These are phyloP conservation scores for Aromia moschata DNA, from an alignment of 2,888 invertebrate genomes.

Conservation along the genomic window DNA sequence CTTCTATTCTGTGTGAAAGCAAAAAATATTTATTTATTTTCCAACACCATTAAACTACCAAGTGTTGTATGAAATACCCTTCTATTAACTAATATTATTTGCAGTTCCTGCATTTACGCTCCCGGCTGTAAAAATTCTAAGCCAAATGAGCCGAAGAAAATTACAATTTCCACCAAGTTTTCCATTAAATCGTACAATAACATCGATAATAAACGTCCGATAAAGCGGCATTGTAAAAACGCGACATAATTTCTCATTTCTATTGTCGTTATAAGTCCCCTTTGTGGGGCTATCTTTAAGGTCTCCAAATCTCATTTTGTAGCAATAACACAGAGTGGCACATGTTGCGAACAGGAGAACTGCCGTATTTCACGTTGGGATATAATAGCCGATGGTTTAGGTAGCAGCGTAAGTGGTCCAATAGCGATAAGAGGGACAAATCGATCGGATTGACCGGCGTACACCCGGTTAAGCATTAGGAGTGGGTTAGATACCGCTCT, in stretches of 20 bases:
- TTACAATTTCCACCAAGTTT: not conserved
- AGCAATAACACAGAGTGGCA: constrained; percentile 52
- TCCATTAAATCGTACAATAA: constrained; percentile 22
- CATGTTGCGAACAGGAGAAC: constrained; percentile 50
- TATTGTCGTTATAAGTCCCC: constrained; percentile 45
- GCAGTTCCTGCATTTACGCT: not conserved
- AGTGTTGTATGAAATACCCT: too few species aligned
- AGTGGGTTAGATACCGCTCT: constrained; percentile 23
- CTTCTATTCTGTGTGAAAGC: too few species aligned
- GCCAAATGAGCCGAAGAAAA: not conserved
- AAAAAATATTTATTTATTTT: too few species aligned
- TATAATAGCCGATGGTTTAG: constrained; percentile 49
- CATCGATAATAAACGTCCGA: constrained; percentile 22
- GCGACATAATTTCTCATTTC: constrained; percentile 45
- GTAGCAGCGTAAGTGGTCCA: constrained; percentile 47
- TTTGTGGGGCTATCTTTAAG: constrained; percentile 48
- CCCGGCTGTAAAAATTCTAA: not conserved
- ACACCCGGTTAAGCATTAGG: constrained; percentile 22
- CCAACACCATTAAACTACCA: too few species aligned
- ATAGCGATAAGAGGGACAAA: constrained; percentile 46
- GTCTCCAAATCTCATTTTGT: constrained; percentile 51
- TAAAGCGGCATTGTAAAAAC: constrained; percentile 31
- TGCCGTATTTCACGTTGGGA: constrained; percentile 48
- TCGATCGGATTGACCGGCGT: constrained; percentile 39
- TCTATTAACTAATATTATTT: too few species aligned